Base-by-base conservation (phyloP, 2,888 invertebrate genomes). In the Drosophila infuscata region DNA sequence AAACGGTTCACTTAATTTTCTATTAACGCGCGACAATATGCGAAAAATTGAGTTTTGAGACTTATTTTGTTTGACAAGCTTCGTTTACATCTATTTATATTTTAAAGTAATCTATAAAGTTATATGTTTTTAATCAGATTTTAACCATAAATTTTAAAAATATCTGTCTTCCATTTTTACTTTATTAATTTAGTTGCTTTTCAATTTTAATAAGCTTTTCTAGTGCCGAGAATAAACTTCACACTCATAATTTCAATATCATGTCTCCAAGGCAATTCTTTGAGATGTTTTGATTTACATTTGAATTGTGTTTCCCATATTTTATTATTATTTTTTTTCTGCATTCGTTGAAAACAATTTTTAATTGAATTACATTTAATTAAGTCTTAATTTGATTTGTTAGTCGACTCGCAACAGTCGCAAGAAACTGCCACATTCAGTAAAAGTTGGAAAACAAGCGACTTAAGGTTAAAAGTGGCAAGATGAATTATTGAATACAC, bases 311-410 rank as follows among this genome's bases (percentile, higher is more conserved):
- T 20, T n/a, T 35, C 3, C 29, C 5, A 43, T 43, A 43, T 20
- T 43, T 20, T 11, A 20, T 11, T 25, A 20, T 11, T 20, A 15
- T 11, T 38, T 49, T 30, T 67, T 41, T 56, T 52, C 72, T 48
- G 48, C 54, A 63, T 63, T 60, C 38, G 76, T 71, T 35, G 32
- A 61, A 70, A 70, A 69, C 57, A 49, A 62, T 69, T 82, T 80
- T 59, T 60, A 67, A 80, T 77, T 65, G 51, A 74, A 85, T 70
- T 70, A 32, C 61, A 70, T 75, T 84, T 36, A 51, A 68, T 70
- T 83, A 52, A 17, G 49, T 52, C 59, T 51, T 63, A 53, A 74
- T 82, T 80, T 69, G 51, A 71, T 81, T 81, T 71, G 67, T 15
- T 3, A 25, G 20, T 3, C 15, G 15, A 25, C 15, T 25, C 15